Percentiles rank a stretch among this genome's conserved stretches.
These are phyloP conservation scores for Lethocerus indicus DNA, from an alignment of 1,140 invertebrate genomes.

Conservation along the genomic window DNA sequence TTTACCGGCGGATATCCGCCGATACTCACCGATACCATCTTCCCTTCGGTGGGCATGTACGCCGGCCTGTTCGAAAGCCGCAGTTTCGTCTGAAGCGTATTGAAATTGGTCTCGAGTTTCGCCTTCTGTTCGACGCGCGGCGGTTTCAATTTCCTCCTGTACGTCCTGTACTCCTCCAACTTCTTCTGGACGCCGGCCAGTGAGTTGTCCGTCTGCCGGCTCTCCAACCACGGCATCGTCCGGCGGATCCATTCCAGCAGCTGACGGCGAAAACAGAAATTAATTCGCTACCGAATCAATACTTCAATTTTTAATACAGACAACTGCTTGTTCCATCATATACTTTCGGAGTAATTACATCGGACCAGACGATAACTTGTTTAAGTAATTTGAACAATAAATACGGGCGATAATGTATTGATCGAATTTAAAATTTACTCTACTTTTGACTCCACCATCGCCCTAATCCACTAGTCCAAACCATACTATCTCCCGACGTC, in stretches of 20 bases:
- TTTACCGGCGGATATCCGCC: too few species aligned
- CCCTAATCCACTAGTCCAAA: too few species aligned
- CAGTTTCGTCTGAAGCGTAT: conserved; percentile 93
- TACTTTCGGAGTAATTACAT: too few species aligned
- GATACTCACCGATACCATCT: conserved; percentile 79
- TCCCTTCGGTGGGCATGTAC: conserved; percentile 97
- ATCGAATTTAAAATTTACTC: too few species aligned
- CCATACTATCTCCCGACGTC: too few species aligned
- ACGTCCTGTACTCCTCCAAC: conserved; percentile 95
- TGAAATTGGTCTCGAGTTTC: conserved; percentile 96
- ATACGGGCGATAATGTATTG: too few species aligned
- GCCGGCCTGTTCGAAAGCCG: conserved; percentile 93
- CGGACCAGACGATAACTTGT: too few species aligned
- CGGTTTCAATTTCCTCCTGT: conserved; percentile 94
- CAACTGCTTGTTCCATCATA: too few species aligned
- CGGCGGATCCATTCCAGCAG: conserved; percentile 94
- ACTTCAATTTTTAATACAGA: too few species aligned
- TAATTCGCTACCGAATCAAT: too few species aligned
- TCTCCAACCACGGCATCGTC: conserved; percentile 95
- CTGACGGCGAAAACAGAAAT: conserved; percentile 26
- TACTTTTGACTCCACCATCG: too few species aligned
- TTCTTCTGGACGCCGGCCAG: conserved; percentile 93
- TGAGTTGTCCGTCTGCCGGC: conserved; percentile 93
- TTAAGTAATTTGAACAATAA: too few species aligned
- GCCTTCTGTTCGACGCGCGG: conserved; percentile 98